Evolutionary conservation across 2,888 invertebrate genomes (phyloP).

Genomic region (Eupsilia transversa): DNA sequence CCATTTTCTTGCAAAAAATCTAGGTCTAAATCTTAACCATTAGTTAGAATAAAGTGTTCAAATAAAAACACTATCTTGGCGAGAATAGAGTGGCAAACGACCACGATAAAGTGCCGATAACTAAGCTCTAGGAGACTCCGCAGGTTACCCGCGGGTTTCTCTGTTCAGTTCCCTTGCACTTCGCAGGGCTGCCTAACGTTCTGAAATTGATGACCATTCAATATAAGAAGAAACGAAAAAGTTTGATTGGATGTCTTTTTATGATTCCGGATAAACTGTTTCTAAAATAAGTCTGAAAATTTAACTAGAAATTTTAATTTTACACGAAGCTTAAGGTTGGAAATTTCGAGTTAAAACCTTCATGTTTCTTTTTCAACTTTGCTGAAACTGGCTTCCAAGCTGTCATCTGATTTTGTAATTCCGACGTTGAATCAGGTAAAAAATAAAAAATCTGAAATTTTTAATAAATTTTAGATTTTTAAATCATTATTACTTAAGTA

Average conservation of each 20-base stretch:
- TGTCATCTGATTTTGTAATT: neutral
- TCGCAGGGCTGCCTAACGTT: slow-evolving; percentile 51
- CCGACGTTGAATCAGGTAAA: neutral
- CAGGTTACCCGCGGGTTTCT: slow-evolving; percentile 44
- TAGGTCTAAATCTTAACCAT: slow-evolving; percentile 45
- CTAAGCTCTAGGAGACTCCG: slow-evolving; percentile 40
- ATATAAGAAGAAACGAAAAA: slow-evolving; percentile 41
- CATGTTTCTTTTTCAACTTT: neutral
- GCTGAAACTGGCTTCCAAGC: too few relatives aligned
- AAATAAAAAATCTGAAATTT: too few relatives aligned
- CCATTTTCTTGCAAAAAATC: slow-evolving; percentile 16
- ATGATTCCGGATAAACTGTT: slow-evolving; percentile 19
- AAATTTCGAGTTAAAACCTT: neutral
- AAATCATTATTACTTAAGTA: too few relatives aligned
- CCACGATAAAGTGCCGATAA: slow-evolving; percentile 55
- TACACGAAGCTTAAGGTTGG: neutral
- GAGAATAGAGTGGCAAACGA: slow-evolving; percentile 44
- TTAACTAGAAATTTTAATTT: slow-evolving; percentile 10
- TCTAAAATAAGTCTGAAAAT: slow-evolving; percentile 9
- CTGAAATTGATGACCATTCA: slow-evolving; percentile 11
- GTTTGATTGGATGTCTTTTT: slow-evolving; percentile 42
- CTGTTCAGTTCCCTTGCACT: slow-evolving; percentile 43
- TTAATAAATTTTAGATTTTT: too few relatives aligned
- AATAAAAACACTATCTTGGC: slow-evolving; percentile 49
- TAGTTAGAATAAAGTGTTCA: slow-evolving; percentile 30